Evolutionary conservation across 2,888 invertebrate genomes (phyloP), one percentile per base, ranked within the genome.

Genomic region (Lepetodrilus schrolli): DNA sequence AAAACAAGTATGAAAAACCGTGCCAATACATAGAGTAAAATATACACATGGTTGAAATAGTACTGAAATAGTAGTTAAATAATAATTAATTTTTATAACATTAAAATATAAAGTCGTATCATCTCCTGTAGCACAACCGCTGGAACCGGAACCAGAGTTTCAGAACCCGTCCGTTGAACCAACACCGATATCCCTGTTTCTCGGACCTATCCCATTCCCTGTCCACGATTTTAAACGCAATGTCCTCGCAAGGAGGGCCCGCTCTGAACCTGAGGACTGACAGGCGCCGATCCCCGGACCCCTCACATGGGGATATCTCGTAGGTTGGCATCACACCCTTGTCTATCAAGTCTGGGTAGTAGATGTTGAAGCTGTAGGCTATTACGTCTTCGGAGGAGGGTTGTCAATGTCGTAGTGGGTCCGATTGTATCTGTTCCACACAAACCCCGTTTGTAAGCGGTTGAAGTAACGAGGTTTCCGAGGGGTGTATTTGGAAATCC

Each of bases 371-470:
- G 91, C 99, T 98, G 92, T 99, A 99, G 4, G 99, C 99, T 91
- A 98, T 98, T 0, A 99, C 99, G 99, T 98, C 92, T 99, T 99
- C 0, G 99, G 99, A 4, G 99, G 99, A 68, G 99, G 99, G 92
- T 99, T 99, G 91, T 99, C 99, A 95, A 98, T 96, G 91, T 99
- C 99, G 91, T 99, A 99, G 92, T 99, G 99, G 0, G 99, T 99
- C 92, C 99, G 98, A 92, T 99, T 99, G 92, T 99, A 99, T 91
- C 99, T 99, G 92, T 99, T 99, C 99, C 99, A 99, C 88, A 99
- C 99, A 91, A 98, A 99, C 17, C 99, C 99, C n/a, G 72, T 43
- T 13, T 47, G 20, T 21, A 74, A 65, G 13, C 47, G 58, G 49
- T 74, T 74, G 21, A 13, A 26, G 20, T 50, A 74, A 17, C 48